Evolutionary conservation across 2,113 vertebrate species (phyloP), one percentile per base, ranked within the genome.

Genomic region (Megalops atlanticus): DNA sequence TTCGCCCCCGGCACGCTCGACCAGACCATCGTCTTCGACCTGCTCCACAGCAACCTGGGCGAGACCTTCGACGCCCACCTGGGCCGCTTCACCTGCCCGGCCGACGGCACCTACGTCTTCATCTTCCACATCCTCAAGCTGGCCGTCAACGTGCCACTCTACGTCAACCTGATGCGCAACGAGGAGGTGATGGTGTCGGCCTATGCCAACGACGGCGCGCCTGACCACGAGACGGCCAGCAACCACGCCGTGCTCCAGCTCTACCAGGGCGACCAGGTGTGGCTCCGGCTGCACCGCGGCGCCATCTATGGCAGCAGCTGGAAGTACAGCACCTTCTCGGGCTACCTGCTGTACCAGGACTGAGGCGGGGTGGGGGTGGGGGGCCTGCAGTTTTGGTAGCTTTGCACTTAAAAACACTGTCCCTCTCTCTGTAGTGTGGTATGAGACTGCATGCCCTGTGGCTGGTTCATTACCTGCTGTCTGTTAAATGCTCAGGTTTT

Each of bases 301-400:
- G 96, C 98, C 45, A 97, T 99, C 89, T 99, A 99, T 78, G 98
- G 98, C 82, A 99, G 98, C 89, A 98, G 96, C 74, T 99, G 98
- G 98, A 99, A 99, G 90, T 99, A 99, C 38, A 99, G 98, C 85
- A 99, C 98, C 10, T 99, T 99, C 84, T 99, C 98, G 1, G 98
- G 98, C 85, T 99, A 98, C 88, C 93, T 99, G 82, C 95, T 99
- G 76, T 99, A 99, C 92, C 97, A 97, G 90, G 98, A 99, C 89
- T 99, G 92, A 98, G 87, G 82, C 47, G 12, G 76, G 31, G 16
- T 24, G 0, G 78, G 15, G 40, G 81, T 83, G 75, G 11, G 78
- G 68, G 80, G 82, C 27, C n/a, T 40, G 35, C 14, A 0, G 72
- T 43, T 52, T 76, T 78, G 24, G 79, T 73, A 81, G 85, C 86